Evolutionary conservation across 2,797 vertebrate species (phyloP).

Genomic region (Chiropotes sagulatus): DNA sequence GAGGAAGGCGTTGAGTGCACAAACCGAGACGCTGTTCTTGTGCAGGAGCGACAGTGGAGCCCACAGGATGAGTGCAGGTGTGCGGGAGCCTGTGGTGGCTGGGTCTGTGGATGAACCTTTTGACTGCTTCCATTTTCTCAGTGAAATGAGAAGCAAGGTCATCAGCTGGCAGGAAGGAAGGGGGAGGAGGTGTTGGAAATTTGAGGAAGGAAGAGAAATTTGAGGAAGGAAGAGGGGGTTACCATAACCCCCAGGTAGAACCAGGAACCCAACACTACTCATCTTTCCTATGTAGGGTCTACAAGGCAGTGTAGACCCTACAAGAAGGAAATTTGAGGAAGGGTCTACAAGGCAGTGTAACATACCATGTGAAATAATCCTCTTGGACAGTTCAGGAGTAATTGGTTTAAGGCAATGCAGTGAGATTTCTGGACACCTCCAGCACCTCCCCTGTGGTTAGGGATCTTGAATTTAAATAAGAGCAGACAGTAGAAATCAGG

Average conservation of each 20-base stretch:
- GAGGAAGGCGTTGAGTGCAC: not conserved
- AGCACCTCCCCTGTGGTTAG: not conserved
- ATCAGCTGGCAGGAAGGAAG: not conserved
- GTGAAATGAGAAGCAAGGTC: not conserved
- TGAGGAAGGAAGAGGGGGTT: no score
- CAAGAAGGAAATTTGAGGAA: no score
- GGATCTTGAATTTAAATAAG: not conserved
- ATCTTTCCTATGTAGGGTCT: no score
- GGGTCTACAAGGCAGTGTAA: no score
- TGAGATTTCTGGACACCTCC: not conserved
- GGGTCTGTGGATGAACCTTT: not conserved
- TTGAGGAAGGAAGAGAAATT: not conserved
- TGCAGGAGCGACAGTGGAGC: accelerated
- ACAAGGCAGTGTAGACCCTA: no score
- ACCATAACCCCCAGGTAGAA: no score
- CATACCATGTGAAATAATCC: not conserved
- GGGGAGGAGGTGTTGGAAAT: not conserved
- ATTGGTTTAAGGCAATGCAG: not conserved
- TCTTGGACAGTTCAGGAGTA: not conserved
- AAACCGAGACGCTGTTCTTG: not conserved
- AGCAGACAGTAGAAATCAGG: not conserved
- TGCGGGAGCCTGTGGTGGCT: not conserved
- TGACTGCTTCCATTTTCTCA: not conserved
- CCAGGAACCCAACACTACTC: no score
- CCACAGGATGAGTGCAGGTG: not conserved